phyloP scores from a whole-genome alignment of 2,113 vertebrate genomes.

The Scomber scombrus region DNA sequence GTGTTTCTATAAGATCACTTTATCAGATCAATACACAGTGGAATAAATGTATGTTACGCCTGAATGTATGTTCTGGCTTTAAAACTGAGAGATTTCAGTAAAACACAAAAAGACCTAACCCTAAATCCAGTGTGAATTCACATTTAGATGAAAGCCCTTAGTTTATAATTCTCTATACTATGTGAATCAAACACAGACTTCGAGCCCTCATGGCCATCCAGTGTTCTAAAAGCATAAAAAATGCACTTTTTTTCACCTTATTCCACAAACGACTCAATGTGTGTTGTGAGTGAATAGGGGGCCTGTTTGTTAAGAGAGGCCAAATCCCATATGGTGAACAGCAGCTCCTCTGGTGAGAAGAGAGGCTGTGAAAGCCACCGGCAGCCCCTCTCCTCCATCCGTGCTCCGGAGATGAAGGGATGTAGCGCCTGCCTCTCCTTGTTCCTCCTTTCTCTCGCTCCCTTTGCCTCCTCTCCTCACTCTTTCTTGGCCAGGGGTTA shows the following conservation, averaged over 20 bases:
- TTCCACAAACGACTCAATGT: constrained; percentile 75
- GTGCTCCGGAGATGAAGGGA: constrained; percentile 83
- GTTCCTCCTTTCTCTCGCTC: constrained; percentile 77
- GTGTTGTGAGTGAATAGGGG: constrained; percentile 79
- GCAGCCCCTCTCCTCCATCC: constrained; percentile 82
- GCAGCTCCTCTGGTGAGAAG: constrained; percentile 81
- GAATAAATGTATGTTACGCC: constrained; percentile 5
- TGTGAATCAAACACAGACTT: constrained; percentile 80
- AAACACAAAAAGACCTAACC: constrained; percentile 70
- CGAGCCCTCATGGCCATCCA: constrained; percentile 79
- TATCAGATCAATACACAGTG: constrained; percentile 51
- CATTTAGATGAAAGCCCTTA: constrained; percentile 80
- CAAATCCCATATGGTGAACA: constrained; percentile 84
- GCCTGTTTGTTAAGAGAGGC: constrained; percentile 84
- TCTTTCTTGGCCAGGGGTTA: constrained; percentile 94
- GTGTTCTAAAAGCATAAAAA: constrained; percentile 80
- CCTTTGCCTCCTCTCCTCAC: constrained; percentile 77
- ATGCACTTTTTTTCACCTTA: constrained; percentile 78
- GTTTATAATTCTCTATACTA: constrained; percentile 81
- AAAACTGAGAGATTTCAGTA: constrained; percentile 64
- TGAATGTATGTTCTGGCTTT: constrained; percentile 62
- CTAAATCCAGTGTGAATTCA: constrained; percentile 82
- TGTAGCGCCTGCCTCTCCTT: constrained; percentile 84
- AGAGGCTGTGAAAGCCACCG: constrained; percentile 81
- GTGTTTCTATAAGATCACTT: constrained; percentile 65